These are phyloP conservation scores for Eristalinus sepulchralis DNA, from an alignment of 2,888 invertebrate species.

Conservation along the genomic window DNA sequence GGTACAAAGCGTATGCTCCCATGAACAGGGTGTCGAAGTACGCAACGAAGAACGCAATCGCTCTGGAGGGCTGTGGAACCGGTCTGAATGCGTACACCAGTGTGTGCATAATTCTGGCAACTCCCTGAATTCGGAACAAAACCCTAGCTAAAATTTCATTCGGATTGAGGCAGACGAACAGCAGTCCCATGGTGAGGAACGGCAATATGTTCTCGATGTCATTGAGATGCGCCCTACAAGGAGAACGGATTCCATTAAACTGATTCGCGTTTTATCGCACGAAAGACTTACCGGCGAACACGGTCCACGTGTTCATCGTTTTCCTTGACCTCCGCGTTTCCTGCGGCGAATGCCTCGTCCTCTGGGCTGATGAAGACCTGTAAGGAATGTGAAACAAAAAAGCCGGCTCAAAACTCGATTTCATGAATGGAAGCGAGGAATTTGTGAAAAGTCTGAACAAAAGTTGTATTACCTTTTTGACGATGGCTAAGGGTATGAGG, in stretches of 20 bases:
- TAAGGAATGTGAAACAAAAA: conserved; percentile 36
- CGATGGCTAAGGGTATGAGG: conserved; percentile 27
- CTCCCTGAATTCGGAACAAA: conserved; percentile 83
- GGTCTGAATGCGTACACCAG: conserved; percentile 84
- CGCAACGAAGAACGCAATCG: conserved; percentile 81
- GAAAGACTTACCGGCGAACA: conserved; percentile 80
- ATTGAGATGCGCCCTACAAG: conserved; percentile 85
- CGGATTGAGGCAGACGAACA: conserved; percentile 84
- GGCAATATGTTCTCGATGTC: conserved; percentile 87
- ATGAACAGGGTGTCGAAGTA: conserved; percentile 82
- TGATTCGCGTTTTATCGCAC: not conserved
- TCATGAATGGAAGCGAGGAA: conserved; percentile 1
- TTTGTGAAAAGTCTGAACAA: not conserved
- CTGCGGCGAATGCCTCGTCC: conserved; percentile 76
- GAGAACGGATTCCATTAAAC: not conserved
- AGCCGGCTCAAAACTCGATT: not conserved
- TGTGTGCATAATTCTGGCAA: conserved; percentile 83
- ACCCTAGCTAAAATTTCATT: conserved; percentile 81
- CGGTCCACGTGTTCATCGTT: conserved; percentile 82
- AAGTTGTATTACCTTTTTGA: conserved; percentile 50
- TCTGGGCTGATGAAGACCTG: conserved; percentile 81
- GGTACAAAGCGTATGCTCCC: conserved; percentile 74
- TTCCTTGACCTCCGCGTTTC: conserved; percentile 75
- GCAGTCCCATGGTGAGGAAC: conserved; percentile 83
- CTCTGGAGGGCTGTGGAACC: conserved; percentile 83